Evolutionary conservation across 2,888 invertebrate genomes (phyloP).

Genomic region (Drosophila antonietae): DNA sequence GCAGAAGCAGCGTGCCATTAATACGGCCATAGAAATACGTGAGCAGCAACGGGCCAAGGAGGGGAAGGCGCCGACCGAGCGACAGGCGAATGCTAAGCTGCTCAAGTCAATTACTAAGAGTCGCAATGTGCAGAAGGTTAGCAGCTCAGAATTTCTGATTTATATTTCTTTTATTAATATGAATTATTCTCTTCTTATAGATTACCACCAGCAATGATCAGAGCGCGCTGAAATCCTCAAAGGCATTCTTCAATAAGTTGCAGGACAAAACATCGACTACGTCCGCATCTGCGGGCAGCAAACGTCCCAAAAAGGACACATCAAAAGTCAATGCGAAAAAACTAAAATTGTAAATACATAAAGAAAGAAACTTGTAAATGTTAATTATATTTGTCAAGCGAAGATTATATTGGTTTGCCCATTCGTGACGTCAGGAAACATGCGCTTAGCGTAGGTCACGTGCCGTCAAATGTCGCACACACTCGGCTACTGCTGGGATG

Average conservation of each 20-base stretch:
- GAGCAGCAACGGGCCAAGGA: constrained; percentile 84
- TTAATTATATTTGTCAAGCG: constrained; percentile 46
- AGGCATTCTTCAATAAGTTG: constrained; percentile 93
- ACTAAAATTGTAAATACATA: constrained; percentile 86
- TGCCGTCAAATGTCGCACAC: constrained; percentile 44
- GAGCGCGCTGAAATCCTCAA: constrained; percentile 89
- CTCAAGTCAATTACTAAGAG: constrained; percentile 88
- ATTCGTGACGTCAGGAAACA: constrained; percentile 12
- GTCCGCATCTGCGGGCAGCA: constrained; percentile 47
- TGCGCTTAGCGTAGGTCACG: constrained; percentile 50
- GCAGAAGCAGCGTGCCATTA: constrained; percentile 87
- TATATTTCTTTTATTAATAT: neutral
- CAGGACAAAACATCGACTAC: constrained; percentile 89
- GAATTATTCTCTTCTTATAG: constrained; percentile 53
- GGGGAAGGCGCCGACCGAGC: constrained; percentile 86
- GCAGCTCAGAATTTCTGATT: neutral
- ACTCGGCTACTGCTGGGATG: constrained; percentile 9
- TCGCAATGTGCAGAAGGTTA: constrained; percentile 87
- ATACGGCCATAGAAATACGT: constrained; percentile 85
- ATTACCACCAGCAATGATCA: constrained; percentile 82
- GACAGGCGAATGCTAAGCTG: constrained; percentile 85
- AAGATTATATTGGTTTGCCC: constrained; percentile 13
- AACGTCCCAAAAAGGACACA: constrained; percentile 80
- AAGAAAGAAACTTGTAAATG: constrained; percentile 30
- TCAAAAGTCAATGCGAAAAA: constrained; percentile 87